These are phyloP conservation scores for Tribolium freemani DNA, from an alignment of 2,888 invertebrate species.

Conservation along the genomic window DNA sequence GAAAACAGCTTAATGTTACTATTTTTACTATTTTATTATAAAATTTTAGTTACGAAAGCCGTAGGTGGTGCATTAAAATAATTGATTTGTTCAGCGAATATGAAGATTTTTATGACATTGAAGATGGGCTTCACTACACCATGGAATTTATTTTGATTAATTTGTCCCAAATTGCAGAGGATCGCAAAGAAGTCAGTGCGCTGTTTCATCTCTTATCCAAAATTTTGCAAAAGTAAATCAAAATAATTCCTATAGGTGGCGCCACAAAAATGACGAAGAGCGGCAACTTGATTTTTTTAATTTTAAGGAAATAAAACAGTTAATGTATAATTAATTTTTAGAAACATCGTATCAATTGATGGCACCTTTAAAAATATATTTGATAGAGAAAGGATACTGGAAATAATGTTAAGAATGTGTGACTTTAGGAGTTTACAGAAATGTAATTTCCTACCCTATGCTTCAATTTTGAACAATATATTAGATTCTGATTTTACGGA, in stretches of 20 bases:
- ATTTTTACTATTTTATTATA: neutral
- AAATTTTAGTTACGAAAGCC: neutral
- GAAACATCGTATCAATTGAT: neutral
- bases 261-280: too few relatives aligned
- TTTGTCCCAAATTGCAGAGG: neutral
- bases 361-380: slow-evolving; percentile 1
- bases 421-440: neutral
- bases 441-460: neutral
- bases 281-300: too few relatives aligned
- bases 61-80: neutral
- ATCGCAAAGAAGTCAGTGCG: neutral
- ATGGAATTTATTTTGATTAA: slow-evolving; percentile 17
- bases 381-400: slow-evolving; percentile 11
- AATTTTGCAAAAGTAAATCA: slow-evolving; percentile 1
- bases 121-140: slow-evolving; percentile 4
- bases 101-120: neutral
- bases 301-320: neutral
- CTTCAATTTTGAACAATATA: neutral
- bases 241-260: too few relatives aligned
- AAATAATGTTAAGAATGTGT: slow-evolving; percentile 6
- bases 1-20: neutral
- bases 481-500: slow-evolving; percentile 1
- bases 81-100: slow-evolving; percentile 1
- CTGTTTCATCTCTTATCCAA: slow-evolving; percentile 2
- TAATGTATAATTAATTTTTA: neutral